Conservation (phyloP, 2,888 invertebrate species). For the Notodonta dromedarius region DNA sequence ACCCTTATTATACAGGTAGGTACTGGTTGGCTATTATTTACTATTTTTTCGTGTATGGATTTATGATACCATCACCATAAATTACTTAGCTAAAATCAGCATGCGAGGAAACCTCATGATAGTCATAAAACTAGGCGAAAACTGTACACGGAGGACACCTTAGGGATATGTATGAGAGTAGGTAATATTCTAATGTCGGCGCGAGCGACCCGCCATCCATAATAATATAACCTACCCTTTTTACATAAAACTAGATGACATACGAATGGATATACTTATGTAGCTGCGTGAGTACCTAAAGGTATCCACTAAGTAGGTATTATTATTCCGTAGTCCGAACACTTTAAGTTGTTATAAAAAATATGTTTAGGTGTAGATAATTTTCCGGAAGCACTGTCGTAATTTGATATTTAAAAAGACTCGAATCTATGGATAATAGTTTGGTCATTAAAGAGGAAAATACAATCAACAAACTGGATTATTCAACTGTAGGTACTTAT, state of each 20-base stretch:
- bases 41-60: not conserved
- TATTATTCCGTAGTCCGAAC: too few relatives aligned
- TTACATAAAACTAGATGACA: conserved; percentile 53
- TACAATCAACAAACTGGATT: too few relatives aligned
- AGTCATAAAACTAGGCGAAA: conserved; percentile 64
- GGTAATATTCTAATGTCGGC: conserved; percentile 79
- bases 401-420: too few relatives aligned
- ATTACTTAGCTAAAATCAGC: conserved; percentile 46
- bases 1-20: too few relatives aligned
- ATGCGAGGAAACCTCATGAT: conserved; percentile 49
- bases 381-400: too few relatives aligned
- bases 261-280: conserved; percentile 13
- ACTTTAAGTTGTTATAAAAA: too few relatives aligned
- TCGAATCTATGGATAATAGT: too few relatives aligned
- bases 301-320: conserved; percentile 7
- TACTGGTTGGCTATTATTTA: too few relatives aligned
- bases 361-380: too few relatives aligned
- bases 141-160: conserved; percentile 65
- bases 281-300: conserved; percentile 10
- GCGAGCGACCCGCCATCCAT: conserved; percentile 73
- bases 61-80: conserved; percentile 24
- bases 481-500: too few relatives aligned
- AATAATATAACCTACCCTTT: conserved; percentile 66
- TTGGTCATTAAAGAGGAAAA: too few relatives aligned
- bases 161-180: conserved; percentile 70